Conservation (phyloP, 2,797 vertebrate species). For the Cottoperca gobio region DNA sequence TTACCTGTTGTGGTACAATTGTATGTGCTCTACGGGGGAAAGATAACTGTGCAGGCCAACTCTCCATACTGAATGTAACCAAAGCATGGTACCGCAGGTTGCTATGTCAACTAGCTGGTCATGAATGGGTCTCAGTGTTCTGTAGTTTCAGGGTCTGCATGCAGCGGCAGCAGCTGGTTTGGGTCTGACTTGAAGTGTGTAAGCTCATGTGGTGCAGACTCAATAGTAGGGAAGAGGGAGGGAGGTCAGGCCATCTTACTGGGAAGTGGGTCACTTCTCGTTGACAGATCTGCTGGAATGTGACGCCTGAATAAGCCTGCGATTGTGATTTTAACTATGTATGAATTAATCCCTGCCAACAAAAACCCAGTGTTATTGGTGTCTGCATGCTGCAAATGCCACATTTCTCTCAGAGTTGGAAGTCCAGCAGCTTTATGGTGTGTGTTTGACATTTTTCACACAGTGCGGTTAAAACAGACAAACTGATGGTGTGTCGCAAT, state of each 20-base stretch:
- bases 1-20: neutral
- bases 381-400: conserved; percentile 22
- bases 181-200: conserved; percentile 35
- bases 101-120: conserved; percentile 15
- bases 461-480: neutral
- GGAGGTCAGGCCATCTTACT: conserved; percentile 40
- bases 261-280: conserved; percentile 42
- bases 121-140: conserved; percentile 38
- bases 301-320: conserved; percentile 34
- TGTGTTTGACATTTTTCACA: conserved; percentile 23
- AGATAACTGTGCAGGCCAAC: neutral
- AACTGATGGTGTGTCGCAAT: neutral
- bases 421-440: neutral
- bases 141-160: neutral
- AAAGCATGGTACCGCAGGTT: neutral
- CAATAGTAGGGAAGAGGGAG: conserved; percentile 47
- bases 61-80: neutral
- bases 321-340: conserved; percentile 43
- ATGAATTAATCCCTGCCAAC: conserved; percentile 29
- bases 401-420: neutral
- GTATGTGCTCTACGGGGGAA: neutral
- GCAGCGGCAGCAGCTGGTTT: conserved; percentile 39
- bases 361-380: neutral
- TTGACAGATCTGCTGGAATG: conserved; percentile 60
- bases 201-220: conserved; percentile 58